phyloP scores from a whole-genome alignment of 2,797 vertebrate genomes.

The Rhinatrema bivittatum region DNA sequence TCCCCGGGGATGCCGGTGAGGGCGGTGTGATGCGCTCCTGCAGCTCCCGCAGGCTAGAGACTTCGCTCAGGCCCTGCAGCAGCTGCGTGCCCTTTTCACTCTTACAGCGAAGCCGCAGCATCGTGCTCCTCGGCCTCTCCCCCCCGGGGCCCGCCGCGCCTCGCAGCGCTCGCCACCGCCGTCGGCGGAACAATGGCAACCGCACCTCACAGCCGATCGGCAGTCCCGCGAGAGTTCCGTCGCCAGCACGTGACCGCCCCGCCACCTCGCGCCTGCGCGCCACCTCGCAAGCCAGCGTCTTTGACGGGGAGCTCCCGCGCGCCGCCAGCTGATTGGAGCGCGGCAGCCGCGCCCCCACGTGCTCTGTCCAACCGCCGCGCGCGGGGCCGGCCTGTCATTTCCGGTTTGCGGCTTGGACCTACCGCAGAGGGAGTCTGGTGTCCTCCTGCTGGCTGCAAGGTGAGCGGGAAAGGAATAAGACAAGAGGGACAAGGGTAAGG shows the following conservation, averaged over 20 bases:
- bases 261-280: not conserved
- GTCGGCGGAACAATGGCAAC: too few species aligned
- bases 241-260: accelerated
- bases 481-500: too few species aligned
- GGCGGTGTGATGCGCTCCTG: slow-evolving; percentile 80
- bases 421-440: slow-evolving; percentile 27
- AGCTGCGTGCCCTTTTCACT: slow-evolving; percentile 89
- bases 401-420: accelerated
- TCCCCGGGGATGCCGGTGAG: slow-evolving; percentile 84
- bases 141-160: not conserved
- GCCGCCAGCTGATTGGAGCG: slow-evolving; percentile 23
- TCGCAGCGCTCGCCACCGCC: not conserved
- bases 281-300: not conserved
- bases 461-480: too few species aligned
- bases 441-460: too few species aligned
- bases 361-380: slow-evolving; percentile 5
- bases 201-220: not conserved
- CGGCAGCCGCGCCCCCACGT: not conserved
- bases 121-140: slow-evolving; percentile 25
- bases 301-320: slow-evolving; percentile 2
- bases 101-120: slow-evolving; percentile 93
- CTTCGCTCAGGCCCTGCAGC: slow-evolving; percentile 83
- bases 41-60: slow-evolving; percentile 83
- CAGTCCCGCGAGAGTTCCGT: slow-evolving; percentile 8
- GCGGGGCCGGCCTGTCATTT: accelerated